Conservation (phyloP, 2,113 vertebrate species). For the Tetraodon nigroviridis region DNA sequence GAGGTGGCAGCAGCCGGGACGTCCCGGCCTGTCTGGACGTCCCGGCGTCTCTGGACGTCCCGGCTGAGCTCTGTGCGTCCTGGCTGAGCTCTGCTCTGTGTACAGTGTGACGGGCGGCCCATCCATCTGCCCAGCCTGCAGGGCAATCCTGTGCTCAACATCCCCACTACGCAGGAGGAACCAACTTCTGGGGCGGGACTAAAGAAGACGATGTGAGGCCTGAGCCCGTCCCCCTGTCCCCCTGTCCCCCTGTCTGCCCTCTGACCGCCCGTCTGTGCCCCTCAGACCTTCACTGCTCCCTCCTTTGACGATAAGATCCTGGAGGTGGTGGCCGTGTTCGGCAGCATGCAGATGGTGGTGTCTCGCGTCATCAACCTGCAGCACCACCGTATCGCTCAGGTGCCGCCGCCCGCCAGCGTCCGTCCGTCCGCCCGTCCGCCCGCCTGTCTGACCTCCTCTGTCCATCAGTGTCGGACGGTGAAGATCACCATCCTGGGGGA, state of each 20-base stretch:
- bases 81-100: not conserved
- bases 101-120: constrained; percentile 87
- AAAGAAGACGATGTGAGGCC: constrained; percentile 90
- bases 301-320: constrained; percentile 97
- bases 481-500: constrained; percentile 97
- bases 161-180: constrained; percentile 92
- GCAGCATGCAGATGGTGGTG: constrained; percentile 99
- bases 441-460: not conserved
- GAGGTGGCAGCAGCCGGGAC: too few relatives aligned
- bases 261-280: constrained; percentile 6
- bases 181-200: constrained; percentile 96
- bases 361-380: constrained; percentile 95
- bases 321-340: constrained; percentile 96
- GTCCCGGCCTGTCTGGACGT: too few relatives aligned
- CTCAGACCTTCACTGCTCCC: constrained; percentile 90
- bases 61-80: too few relatives aligned
- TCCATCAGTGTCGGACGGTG: constrained; percentile 86
- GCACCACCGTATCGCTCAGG: constrained; percentile 96
- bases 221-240: not conserved
- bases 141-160: constrained; percentile 92
- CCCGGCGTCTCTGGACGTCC: too few relatives aligned
- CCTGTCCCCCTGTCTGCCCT: not conserved
- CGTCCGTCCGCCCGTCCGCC: too few relatives aligned
- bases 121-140: constrained; percentile 92
- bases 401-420: constrained; percentile 38